phyloP scores from a whole-genome alignment of 2,797 vertebrate species.

The Argyrosomus regius region DNA sequence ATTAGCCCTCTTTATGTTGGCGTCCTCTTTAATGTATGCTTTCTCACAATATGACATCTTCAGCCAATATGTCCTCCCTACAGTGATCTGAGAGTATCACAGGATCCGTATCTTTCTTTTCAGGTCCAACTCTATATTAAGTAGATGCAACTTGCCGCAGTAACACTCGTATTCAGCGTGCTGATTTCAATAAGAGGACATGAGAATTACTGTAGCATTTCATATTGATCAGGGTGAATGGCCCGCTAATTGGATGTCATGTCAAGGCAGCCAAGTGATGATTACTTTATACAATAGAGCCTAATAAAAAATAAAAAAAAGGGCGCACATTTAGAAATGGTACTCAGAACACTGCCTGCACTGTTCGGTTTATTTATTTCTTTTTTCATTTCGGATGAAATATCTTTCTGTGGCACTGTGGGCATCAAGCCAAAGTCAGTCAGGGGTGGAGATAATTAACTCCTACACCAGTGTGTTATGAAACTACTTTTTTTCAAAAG shows the following conservation, averaged over 20 bases:
- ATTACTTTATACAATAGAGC: constrained; percentile 53
- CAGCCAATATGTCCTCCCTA: constrained; percentile 6
- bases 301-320: constrained; percentile 16
- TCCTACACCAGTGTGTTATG: constrained; percentile 37
- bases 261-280: constrained; percentile 52
- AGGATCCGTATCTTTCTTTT: constrained; percentile 15
- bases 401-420: constrained; percentile 20
- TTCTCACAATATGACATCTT: not conserved
- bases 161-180: constrained; percentile 35
- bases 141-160: constrained; percentile 1
- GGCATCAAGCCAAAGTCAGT: constrained; percentile 53
- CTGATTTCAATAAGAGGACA: constrained; percentile 60
- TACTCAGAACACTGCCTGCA: not conserved
- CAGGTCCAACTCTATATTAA: not conserved
- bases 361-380: not conserved
- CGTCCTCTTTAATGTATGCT: constrained; percentile 6
- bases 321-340: constrained; percentile 9
- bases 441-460: constrained; percentile 64
- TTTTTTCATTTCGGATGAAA: constrained; percentile 19
- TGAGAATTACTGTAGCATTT: constrained; percentile 54
- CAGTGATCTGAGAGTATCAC: not conserved
- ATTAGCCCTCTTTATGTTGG: not conserved
- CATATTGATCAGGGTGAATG: constrained; percentile 66
- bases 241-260: constrained; percentile 61
- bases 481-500: constrained; percentile 24